Evolutionary conservation across 2,113 vertebrate species (phyloP).

Genomic region (Gnathonemus longibarbis): DNA sequence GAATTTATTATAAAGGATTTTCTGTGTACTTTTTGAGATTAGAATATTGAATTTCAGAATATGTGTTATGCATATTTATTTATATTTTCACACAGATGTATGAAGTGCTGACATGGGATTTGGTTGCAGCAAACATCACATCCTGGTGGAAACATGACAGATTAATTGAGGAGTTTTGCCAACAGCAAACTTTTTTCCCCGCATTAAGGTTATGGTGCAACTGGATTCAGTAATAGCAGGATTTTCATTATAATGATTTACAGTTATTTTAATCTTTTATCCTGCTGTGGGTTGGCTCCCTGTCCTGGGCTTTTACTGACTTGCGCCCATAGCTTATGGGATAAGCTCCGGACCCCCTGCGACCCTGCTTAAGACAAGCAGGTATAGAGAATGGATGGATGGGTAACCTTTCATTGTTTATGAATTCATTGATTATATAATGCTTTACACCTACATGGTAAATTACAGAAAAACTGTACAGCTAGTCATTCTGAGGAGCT

Average conservation of each 20-base stretch:
- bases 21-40: slow-evolving; percentile 15
- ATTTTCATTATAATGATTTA: background rate
- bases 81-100: slow-evolving; percentile 26
- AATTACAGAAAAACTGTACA: background rate
- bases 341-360: background rate
- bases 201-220: slow-evolving; percentile 35
- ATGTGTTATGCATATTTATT: slow-evolving; percentile 43
- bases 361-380: background rate
- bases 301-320: background rate
- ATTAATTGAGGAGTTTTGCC: slow-evolving; percentile 46
- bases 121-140: slow-evolving; percentile 34
- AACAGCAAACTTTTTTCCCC: slow-evolving; percentile 43
- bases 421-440: background rate
- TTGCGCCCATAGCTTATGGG: background rate
- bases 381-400: background rate
- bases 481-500: background rate
- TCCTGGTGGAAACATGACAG: slow-evolving; percentile 36
- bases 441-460: background rate
- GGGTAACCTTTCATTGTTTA: background rate
- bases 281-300: background rate
- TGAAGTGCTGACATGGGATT: slow-evolving; percentile 38
- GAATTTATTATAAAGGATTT: background rate
- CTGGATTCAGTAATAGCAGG: background rate
- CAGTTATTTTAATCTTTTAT: background rate
- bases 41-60: slow-evolving; percentile 29